Evolutionary conservation across 1,140 invertebrate species (phyloP).

Genomic region (Stegodyphus dumicola): DNA sequence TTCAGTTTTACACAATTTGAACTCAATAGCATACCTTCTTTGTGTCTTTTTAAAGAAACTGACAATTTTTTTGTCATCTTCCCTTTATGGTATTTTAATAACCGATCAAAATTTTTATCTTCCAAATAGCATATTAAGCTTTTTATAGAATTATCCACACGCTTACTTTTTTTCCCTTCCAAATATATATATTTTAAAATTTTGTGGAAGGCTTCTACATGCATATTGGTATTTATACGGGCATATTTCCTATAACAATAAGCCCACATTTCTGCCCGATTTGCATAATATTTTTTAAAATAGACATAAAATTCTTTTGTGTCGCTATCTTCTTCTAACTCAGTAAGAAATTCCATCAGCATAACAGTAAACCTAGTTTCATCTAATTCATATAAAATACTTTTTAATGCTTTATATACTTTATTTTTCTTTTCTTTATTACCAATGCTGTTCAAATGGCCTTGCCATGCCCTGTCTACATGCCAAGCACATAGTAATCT

Average conservation of each 20-base stretch:
- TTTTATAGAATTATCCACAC: too few species aligned
- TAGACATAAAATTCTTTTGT: slow-evolving; percentile 1
- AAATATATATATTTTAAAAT: slow-evolving; percentile 4
- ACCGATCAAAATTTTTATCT: too few species aligned
- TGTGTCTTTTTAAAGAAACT: too few species aligned
- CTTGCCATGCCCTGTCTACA: not conserved
- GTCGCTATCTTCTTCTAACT: slow-evolving; percentile 14
- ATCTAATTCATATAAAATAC: slow-evolving; percentile 10
- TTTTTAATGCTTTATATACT: slow-evolving; percentile 25
- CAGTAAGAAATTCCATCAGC: not conserved
- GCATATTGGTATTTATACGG: slow-evolving; percentile 2
- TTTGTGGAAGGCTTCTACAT: not conserved
- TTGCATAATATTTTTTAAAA: slow-evolving; percentile 7
- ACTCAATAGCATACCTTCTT: too few species aligned
- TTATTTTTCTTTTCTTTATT: not conserved
- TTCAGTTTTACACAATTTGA: too few species aligned
- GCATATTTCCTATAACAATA: slow-evolving; percentile 1
- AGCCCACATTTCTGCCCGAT: slow-evolving; percentile 16
- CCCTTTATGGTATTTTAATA: too few species aligned
- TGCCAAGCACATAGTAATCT: slow-evolving; percentile 14
- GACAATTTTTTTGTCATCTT: too few species aligned
- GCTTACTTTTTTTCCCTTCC: slow-evolving; percentile 1
- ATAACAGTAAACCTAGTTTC: not conserved
- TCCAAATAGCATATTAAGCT: too few species aligned
- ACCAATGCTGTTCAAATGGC: not conserved